A percentile compares a stretch with the other conserved stretches of the same genome.
These are phyloP conservation scores for Cyclina sinensis DNA, from an alignment of 1,140 invertebrate species.

Conservation along the genomic window DNA sequence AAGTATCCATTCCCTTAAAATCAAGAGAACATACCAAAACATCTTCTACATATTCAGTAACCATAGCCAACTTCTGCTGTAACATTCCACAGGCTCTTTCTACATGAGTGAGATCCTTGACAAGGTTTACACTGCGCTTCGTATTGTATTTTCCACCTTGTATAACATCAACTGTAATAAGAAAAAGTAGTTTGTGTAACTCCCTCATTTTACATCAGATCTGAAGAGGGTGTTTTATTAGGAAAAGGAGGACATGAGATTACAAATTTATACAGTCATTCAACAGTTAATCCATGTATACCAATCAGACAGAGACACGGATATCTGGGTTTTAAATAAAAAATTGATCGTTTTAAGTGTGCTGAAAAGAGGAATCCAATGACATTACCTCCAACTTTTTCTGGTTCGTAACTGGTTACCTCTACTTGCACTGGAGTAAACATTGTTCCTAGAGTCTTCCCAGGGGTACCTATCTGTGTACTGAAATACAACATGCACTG, in stretches of 20 bases:
- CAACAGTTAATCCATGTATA: too few relatives aligned
- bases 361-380: too few relatives aligned
- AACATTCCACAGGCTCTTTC: slow-evolving; percentile 93
- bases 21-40: slow-evolving; percentile 85
- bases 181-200: too few relatives aligned
- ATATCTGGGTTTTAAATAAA: too few relatives aligned
- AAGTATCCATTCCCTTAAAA: too few relatives aligned
- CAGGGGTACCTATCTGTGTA: slow-evolving; percentile 93
- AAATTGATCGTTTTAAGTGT: too few relatives aligned
- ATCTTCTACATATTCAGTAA: slow-evolving; percentile 95
- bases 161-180: slow-evolving; percentile 89
- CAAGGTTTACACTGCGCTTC: slow-evolving; percentile 90
- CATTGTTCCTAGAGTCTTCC: slow-evolving; percentile 97
- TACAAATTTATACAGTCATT: too few relatives aligned
- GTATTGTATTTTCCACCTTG: slow-evolving; percentile 87
- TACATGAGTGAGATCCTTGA: slow-evolving; percentile 95
- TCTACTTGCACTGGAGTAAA: slow-evolving; percentile 93
- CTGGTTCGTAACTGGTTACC: slow-evolving; percentile 93
- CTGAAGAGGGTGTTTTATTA: too few relatives aligned
- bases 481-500: slow-evolving; percentile 83
- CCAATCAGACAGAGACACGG: too few relatives aligned
- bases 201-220: too few relatives aligned
- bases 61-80: slow-evolving; percentile 92
- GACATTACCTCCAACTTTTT: slow-evolving; percentile 91
- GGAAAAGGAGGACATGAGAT: too few relatives aligned